A percentile compares a stretch with the other conserved stretches of the same genome.
phyloP scores from a whole-genome alignment of 2,113 vertebrate species.

The Forbesichthys agassizii region DNA sequence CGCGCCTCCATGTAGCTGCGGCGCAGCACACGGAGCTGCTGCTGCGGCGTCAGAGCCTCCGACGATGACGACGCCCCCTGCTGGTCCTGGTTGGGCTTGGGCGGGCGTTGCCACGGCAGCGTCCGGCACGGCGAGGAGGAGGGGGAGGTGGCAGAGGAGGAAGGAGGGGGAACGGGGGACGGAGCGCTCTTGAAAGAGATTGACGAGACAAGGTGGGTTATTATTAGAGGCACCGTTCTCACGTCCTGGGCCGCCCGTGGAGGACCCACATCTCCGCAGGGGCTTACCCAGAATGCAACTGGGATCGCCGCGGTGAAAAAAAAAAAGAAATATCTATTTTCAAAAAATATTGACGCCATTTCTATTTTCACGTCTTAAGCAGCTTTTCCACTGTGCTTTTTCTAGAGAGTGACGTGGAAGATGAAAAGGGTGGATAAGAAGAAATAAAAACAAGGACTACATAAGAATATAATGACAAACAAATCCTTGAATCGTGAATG shows the following conservation, averaged over 20 bases:
- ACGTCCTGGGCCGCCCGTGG: conserved; percentile 70
- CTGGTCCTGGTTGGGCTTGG: conserved; percentile 90
- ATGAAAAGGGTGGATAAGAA: conserved; percentile 9
- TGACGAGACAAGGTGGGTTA: conserved; percentile 81
- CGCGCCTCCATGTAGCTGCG: conserved; percentile 91
- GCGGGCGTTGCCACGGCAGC: conserved; percentile 87
- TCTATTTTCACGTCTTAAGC: too few relatives aligned
- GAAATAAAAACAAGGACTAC: neutral
- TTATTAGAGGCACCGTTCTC: conserved; percentile 84
- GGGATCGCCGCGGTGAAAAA: neutral
- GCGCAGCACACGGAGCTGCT: conserved; percentile 88
- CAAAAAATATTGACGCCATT: conserved; percentile 3
- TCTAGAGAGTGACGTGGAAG: conserved; percentile 45
- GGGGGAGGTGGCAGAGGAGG: conserved; percentile 50
- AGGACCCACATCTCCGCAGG: conserved; percentile 91
- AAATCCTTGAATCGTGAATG: neutral
- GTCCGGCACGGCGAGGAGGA: conserved; percentile 79
- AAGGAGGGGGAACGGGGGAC: conserved; percentile 78
- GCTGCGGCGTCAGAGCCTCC: conserved; percentile 87
- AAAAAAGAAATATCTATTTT: neutral
- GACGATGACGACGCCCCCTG: conserved; percentile 78
- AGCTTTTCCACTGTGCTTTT: conserved; percentile 79
- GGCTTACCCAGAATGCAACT: conserved; percentile 32
- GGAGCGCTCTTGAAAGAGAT: conserved; percentile 91
- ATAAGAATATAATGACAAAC: neutral